Conservation (phyloP, 1,140 invertebrate species). For the Papilio glaucus region DNA sequence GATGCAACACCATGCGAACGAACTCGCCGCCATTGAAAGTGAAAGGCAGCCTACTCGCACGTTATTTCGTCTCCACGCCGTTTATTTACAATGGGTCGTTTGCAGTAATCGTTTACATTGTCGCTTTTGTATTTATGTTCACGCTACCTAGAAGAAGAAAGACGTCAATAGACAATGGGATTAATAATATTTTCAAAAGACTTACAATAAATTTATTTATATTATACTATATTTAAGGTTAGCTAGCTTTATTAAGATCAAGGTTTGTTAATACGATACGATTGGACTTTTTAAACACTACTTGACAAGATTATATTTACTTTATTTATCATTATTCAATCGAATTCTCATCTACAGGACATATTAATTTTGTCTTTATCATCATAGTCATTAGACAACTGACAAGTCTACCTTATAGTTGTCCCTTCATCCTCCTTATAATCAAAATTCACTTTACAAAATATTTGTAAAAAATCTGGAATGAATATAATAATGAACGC, state of each 20-base stretch:
- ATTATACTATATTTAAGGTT: too few relatives aligned
- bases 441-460: neutral
- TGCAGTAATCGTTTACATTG: conserved; percentile 10
- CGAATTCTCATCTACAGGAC: too few relatives aligned
- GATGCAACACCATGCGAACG: conserved; percentile 19
- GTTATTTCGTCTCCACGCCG: conserved; percentile 27
- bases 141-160: neutral
- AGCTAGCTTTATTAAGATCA: too few relatives aligned
- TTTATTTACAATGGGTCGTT: conserved; percentile 7
- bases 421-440: too few relatives aligned
- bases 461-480: neutral
- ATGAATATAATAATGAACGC: conserved; percentile 10
- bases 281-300: too few relatives aligned
- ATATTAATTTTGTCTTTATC: too few relatives aligned
- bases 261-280: too few relatives aligned
- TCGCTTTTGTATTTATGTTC: conserved; percentile 18
- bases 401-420: too few relatives aligned
- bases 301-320: too few relatives aligned
- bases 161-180: neutral
- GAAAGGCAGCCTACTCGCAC: conserved; percentile 42
- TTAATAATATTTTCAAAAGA: neutral
- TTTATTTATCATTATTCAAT: too few relatives aligned
- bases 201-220: too few relatives aligned
- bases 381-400: too few relatives aligned
- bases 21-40: conserved; percentile 42